Evolutionary conservation across 2,888 invertebrate genomes (phyloP), one percentile per base, ranked within the genome.

Genomic region (Exocentrus adspersus): DNA sequence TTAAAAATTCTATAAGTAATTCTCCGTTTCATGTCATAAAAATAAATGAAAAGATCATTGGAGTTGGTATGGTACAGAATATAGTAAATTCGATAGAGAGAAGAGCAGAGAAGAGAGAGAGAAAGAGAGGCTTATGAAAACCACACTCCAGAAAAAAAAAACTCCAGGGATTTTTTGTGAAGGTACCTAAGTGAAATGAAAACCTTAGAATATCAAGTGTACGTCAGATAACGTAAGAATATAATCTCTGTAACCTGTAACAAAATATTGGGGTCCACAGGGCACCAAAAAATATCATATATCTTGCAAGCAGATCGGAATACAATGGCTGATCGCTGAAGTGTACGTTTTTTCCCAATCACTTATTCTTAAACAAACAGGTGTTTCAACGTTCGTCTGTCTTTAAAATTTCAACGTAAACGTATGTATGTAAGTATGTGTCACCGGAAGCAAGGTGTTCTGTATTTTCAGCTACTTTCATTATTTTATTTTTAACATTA

Each of bases 391-490:
- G 28, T 28, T 54, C 30, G 16, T 28, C 17, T 14, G 10, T 21
- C n/a, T 24, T 43, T 17, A 43, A 43, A 20, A 43, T 37, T 32
- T 32, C 32, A 41, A 41, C 32, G 19, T n/a, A 41, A 32, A 51
- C n/a, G n/a, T n/a, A n/a, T n/a, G n/a, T n/a, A n/a, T n/a, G n/a
- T n/a, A n/a, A n/a, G n/a, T n/a, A n/a, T 41, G 6, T 43, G 43
- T 54, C 24, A 63, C 66, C 60, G 66, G 66, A 66, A 66, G 63
- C 66, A 66, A 66, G 66, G 66, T 66, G 66, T 60, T 52, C 60
- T 63, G 60, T 43, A 60, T 66, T 62, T 57, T 24, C 32, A 52
- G 46, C 45, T 50, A 58, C 41, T 62, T 60, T 56, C 52, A 24
- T 51, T 45, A 21, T 14, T 32, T 43, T 51, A 37, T 20, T 32